phyloP scores from a whole-genome alignment of 2,797 vertebrate species.

The Phataginus tricuspis region DNA sequence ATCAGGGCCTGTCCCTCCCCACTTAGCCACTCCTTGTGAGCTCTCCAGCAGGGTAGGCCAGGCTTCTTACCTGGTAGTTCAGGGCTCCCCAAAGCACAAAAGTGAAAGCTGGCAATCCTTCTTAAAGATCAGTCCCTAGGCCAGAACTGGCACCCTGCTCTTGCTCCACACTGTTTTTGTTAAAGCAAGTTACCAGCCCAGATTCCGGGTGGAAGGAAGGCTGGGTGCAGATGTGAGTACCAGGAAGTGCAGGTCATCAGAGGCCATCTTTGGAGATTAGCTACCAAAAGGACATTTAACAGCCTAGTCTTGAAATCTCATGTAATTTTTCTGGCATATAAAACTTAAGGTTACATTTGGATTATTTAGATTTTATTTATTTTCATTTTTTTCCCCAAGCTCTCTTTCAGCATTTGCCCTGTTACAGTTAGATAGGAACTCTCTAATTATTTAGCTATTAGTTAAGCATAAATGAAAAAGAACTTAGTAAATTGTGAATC shows the following conservation, averaged over 20 bases:
- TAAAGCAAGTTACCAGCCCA: not conserved
- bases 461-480: conserved; percentile 17
- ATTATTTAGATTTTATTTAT: not conserved
- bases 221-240: not conserved
- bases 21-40: not conserved
- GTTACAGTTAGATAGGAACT: not conserved
- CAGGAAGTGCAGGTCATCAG: not conserved
- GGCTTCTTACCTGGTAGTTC: not conserved
- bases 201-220: not conserved
- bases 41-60: not conserved
- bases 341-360: not conserved
- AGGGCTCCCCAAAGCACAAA: not conserved
- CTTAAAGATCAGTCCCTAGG: not conserved
- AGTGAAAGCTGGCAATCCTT: not conserved
- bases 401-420: not conserved
- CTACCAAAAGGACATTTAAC: not conserved
- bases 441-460: not conserved
- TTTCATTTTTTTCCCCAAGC: not conserved
- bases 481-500: not conserved
- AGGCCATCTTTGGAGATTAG: not conserved
- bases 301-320: not conserved
- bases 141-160: not conserved
- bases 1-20: not conserved
- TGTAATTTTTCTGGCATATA: not conserved
- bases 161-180: not conserved